These are phyloP conservation scores for Dexiosoma caninum DNA, from an alignment of 2,888 invertebrate species.

Conservation along the genomic window DNA sequence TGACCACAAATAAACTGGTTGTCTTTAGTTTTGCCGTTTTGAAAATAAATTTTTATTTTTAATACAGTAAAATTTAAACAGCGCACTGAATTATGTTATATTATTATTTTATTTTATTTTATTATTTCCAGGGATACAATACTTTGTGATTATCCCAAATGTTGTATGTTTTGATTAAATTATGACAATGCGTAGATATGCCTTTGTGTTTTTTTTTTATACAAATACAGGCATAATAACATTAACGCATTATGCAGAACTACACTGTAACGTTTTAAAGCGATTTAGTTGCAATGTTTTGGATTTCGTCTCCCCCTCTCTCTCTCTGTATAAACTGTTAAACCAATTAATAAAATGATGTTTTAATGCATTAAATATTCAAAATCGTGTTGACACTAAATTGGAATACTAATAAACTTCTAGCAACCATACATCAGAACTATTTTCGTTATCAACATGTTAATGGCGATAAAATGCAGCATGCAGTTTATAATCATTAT, in stretches of 20 bases:
- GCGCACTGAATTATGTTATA: no score
- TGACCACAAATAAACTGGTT: no score
- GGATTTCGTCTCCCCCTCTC: not conserved
- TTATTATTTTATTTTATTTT: no score
- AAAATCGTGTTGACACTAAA: conserved; percentile 56
- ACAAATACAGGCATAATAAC: not conserved
- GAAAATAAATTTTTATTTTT: no score
- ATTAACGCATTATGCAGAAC: not conserved
- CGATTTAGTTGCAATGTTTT: no score
- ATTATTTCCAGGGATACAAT: no score
- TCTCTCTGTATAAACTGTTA: conserved; percentile 14
- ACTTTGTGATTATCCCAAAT: no score
- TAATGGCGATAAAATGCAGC: conserved; percentile 13
- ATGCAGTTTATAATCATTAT: conserved; percentile 12
- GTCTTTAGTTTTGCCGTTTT: no score
- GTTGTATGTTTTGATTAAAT: no score
- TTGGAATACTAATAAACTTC: conserved; percentile 57
- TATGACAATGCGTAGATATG: not conserved
- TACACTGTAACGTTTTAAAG: no score
- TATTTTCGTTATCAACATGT: not conserved
- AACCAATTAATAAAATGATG: conserved; percentile 28
- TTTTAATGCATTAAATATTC: conserved; percentile 51
- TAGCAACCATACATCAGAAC: not conserved
- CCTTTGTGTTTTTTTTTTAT: not conserved
- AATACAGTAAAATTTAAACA: no score